Base-by-base conservation (phyloP, 1,140 invertebrate genomes). In the Carposina sasakii region DNA sequence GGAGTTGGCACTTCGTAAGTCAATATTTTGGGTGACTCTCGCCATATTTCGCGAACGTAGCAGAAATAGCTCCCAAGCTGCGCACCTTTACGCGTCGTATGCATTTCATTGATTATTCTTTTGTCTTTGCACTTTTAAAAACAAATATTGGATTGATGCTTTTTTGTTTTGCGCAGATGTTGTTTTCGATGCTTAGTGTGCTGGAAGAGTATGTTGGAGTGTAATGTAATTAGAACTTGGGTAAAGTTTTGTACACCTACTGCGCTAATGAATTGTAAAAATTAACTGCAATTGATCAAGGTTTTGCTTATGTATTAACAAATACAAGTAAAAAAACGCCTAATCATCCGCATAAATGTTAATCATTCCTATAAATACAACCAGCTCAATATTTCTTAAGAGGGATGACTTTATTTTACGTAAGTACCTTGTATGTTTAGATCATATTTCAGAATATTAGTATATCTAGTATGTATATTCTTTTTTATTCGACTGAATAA, bases 1-100 rank as follows among this genome's bases (percentile, higher is more conserved):
- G 40, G 61, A 68, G 63, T 66, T 75, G 75, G 75, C 77, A 81
- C 75, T 81, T 78, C 69, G 74, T 66, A 60, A 81, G 63, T 76
- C 77, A 82, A 79, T 79, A 82, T 82, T 79, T 81, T 81, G 77
- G 75, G 75, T 76, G 75, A 81, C 67, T 73, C 63, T 70, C n/a
- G n/a, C n/a, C n/a, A 28, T 12, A 12, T 28, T 28, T 28, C 6
- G 24, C 24, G 24, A n/a, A 28, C 24, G 24, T 12, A 28, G 12
- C 24, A 12, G 6, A 12, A 28, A 6, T 5, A 6, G 24, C 6
- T 28, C 12, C 12, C 6, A 28, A 12, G 6, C 70, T 78, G 73
- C 65, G 62, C 67, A 71, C 67, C 71, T 75, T 55, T 48, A 52
- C 53, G 43, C 48, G 57, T 43, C 51, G 55, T 48, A 28, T 64